Conservation (phyloP, 2,888 invertebrate genomes). For the Pheosia gnoma region DNA sequence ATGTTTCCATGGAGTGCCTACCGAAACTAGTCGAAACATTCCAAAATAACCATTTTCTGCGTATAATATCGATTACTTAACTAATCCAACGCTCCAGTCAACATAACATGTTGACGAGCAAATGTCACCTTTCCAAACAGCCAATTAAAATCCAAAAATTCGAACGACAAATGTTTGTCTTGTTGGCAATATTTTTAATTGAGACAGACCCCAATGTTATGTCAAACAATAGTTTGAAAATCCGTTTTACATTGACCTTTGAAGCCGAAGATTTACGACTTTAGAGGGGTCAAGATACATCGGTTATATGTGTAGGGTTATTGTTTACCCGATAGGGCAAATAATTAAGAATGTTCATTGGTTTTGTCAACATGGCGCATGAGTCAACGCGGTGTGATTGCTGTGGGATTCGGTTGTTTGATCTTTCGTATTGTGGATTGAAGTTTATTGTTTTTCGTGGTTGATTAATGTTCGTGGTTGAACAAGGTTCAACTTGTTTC, state of each 20-base stretch:
- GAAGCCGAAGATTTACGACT: background rate
- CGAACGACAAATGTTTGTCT: slow-evolving; percentile 78
- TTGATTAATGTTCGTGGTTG: slow-evolving; percentile 37
- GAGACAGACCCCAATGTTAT: slow-evolving; percentile 68
- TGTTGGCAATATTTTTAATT: slow-evolving; percentile 82
- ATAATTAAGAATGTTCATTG: slow-evolving; percentile 83
- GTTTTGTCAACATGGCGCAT: slow-evolving; percentile 77
- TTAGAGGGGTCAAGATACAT: slow-evolving; percentile 42
- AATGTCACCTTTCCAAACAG: slow-evolving; percentile 57
- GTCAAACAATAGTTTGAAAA: slow-evolving; percentile 70
- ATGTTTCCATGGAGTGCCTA: too few relatives aligned
- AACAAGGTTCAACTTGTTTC: slow-evolving; percentile 41
- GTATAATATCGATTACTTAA: background rate
- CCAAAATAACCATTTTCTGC: too few relatives aligned
- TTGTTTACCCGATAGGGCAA: slow-evolving; percentile 78
- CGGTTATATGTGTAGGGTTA: slow-evolving; percentile 62
- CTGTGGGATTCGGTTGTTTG: slow-evolving; percentile 70
- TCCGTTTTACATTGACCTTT: slow-evolving; percentile 50
- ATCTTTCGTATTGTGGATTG: slow-evolving; percentile 53
- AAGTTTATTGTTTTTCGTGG: slow-evolving; percentile 56
- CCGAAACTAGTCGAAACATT: too few relatives aligned
- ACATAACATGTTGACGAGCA: background rate
- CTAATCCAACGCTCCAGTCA: background rate
- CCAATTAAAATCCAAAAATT: slow-evolving; percentile 75
- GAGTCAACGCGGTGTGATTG: slow-evolving; percentile 56